phyloP scores from a whole-genome alignment of 2,888 invertebrate species.

The Tinea pellionella region DNA sequence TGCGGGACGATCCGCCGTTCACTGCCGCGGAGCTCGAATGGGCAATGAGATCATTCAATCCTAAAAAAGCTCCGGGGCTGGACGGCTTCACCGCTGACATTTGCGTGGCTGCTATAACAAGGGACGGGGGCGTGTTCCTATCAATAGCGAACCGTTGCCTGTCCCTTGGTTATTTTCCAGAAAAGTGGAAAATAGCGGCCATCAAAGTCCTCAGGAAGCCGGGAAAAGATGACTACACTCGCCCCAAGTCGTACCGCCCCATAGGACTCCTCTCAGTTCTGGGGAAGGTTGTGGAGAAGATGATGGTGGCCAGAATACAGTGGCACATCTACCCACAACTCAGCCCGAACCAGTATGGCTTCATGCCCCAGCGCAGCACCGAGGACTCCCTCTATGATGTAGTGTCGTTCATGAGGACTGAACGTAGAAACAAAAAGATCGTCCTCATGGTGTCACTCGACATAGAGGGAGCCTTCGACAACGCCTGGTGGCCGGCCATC shows the following conservation, averaged over 20 bases:
- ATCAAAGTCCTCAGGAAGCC: constrained; percentile 17
- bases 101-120: background rate
- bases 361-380: constrained; percentile 13
- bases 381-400: constrained; percentile 13
- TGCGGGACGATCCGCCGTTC: constrained; percentile 13
- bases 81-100: constrained; percentile 17
- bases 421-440: background rate
- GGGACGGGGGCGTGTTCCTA: background rate
- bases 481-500: background rate
- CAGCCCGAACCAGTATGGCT: constrained; percentile 13
- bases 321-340: background rate
- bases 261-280: constrained; percentile 14
- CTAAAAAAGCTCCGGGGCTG: constrained; percentile 16
- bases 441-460: constrained; percentile 13
- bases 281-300: constrained; percentile 14
- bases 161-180: constrained; percentile 4
- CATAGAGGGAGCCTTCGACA: constrained; percentile 9
- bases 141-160: constrained; percentile 13
- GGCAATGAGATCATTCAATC: constrained; percentile 8
- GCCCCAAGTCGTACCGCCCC: constrained; percentile 15
- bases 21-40: constrained; percentile 2
- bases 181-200: constrained; percentile 16
- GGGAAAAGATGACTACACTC: constrained; percentile 13
- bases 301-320: constrained; percentile 8
- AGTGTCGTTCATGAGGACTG: background rate